phyloP scores from a whole-genome alignment of 2,888 invertebrate genomes.

The Drosophila melanosoma region DNA sequence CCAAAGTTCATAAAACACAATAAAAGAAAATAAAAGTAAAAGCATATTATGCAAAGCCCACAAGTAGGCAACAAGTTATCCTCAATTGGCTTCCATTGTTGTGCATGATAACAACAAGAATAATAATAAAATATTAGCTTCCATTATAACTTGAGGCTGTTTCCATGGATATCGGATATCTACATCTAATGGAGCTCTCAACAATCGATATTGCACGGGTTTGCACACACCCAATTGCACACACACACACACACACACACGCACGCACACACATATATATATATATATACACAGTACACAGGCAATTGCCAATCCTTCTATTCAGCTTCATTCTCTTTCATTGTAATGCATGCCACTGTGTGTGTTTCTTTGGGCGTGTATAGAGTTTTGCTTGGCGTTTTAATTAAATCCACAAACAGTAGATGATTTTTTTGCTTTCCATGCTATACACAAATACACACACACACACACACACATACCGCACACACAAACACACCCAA shows the following conservation, averaged over 20 bases:
- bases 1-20: constrained; percentile 29
- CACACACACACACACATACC: constrained; percentile 5
- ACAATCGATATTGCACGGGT: constrained; percentile 46
- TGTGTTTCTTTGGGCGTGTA: constrained; percentile 16
- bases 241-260: constrained; percentile 15
- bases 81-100: constrained; percentile 45
- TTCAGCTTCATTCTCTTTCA: constrained; percentile 16
- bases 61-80: constrained; percentile 53
- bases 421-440: constrained; percentile 32
- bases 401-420: constrained; percentile 65
- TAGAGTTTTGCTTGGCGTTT: constrained; percentile 48
- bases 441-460: constrained; percentile 1
- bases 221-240: constrained; percentile 14
- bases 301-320: constrained; percentile 52
- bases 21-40: constrained; percentile 33
- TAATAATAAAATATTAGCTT: constrained; percentile 3
- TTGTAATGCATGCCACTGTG: constrained; percentile 48
- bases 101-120: constrained; percentile 7
- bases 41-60: constrained; percentile 20
- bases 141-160: constrained; percentile 4
- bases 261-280: constrained; percentile 27
- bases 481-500: constrained; percentile 3
- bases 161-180: constrained; percentile 8
- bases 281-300: constrained; percentile 23
- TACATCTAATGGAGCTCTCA: constrained; percentile 35